Percentiles rank a stretch among this genome's conserved stretches.
These are phyloP conservation scores for Trinorchestia longiramus DNA, from an alignment of 1,140 invertebrate genomes.

Conservation along the genomic window DNA sequence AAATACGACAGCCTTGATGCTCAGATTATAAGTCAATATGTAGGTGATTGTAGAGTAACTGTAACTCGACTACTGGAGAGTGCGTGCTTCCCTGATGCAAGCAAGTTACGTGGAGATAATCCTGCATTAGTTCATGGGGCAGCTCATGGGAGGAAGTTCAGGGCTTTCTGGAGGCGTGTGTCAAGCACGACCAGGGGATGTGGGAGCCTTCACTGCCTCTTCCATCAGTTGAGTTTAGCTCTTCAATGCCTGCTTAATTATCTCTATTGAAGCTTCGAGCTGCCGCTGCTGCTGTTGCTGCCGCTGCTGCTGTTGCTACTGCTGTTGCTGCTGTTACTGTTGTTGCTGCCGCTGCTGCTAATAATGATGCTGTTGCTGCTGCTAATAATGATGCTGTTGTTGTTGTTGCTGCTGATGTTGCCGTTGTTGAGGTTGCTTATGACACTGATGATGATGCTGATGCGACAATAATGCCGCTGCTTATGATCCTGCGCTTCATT, in stretches of 20 bases:
- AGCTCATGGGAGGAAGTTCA: neutral
- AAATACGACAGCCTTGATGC: too few species aligned
- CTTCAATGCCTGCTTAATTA: slow-evolving; percentile 55
- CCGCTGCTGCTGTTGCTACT: neutral
- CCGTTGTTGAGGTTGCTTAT: too few species aligned
- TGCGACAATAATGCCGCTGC: too few species aligned
- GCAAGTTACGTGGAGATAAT: neutral
- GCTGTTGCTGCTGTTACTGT: neutral
- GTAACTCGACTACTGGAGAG: too few species aligned
- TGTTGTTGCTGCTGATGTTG: too few species aligned
- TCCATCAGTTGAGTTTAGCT: slow-evolving; percentile 46
- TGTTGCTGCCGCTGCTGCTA: too few species aligned
- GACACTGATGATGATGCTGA: too few species aligned
- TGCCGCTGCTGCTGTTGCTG: neutral
- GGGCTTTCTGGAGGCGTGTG: slow-evolving; percentile 26
- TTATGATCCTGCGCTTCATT: too few species aligned
- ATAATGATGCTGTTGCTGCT: too few species aligned
- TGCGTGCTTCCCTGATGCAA: neutral
- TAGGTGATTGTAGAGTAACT: too few species aligned
- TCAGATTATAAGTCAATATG: too few species aligned
- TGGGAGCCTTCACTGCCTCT: slow-evolving; percentile 45
- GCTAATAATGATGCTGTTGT: too few species aligned
- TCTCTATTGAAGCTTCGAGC: slow-evolving; percentile 46
- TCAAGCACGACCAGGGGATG: slow-evolving; percentile 34
- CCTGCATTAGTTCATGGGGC: neutral